phyloP scores from a whole-genome alignment of 2,113 vertebrate species.

The Gallinago media region DNA sequence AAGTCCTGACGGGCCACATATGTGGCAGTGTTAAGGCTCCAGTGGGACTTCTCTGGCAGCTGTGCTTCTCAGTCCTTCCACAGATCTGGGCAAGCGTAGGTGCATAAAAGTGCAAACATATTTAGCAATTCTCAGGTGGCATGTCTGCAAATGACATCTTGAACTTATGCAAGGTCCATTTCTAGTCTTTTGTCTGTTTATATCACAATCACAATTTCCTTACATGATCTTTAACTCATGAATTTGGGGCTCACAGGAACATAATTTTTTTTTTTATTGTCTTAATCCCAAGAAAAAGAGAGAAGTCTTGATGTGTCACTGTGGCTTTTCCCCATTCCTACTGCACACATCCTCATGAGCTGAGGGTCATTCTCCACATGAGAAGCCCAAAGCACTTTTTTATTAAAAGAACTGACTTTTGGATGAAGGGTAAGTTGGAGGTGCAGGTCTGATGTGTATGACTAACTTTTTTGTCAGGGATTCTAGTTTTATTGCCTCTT shows the following conservation, averaged over 20 bases:
- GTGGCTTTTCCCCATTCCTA: neutral
- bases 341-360: neutral
- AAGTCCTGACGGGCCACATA: neutral
- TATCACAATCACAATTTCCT: neutral
- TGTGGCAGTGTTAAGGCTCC: neutral
- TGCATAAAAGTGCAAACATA: neutral
- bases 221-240: neutral
- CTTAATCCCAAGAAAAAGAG: neutral
- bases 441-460: neutral
- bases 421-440: neutral
- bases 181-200: neutral
- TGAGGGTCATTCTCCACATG: neutral
- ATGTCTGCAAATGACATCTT: neutral
- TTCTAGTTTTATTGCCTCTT: conserved; percentile 1
- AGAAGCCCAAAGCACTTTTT: neutral
- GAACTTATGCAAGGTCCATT: neutral
- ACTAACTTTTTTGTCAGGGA: neutral
- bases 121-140: neutral
- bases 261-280: neutral
- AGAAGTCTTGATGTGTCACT: neutral
- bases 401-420: neutral
- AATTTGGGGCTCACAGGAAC: neutral
- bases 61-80: neutral
- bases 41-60: neutral
- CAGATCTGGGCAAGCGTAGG: neutral